Evolutionary conservation across 2,113 vertebrate genomes (phyloP).

Genomic region (Psettodes erumei): DNA sequence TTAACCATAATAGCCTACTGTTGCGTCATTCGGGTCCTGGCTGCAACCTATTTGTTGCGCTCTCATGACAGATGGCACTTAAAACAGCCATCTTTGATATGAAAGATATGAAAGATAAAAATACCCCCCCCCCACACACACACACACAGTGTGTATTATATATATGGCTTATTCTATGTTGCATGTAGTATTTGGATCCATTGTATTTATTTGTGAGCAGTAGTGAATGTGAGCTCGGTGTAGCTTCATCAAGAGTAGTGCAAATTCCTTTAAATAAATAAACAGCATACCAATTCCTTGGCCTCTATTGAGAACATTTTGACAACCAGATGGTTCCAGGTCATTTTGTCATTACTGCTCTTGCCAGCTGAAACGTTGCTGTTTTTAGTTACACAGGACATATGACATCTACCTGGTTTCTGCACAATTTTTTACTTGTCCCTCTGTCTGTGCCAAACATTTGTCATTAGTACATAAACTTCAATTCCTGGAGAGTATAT

Average conservation of each 20-base stretch:
- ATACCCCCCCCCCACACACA: not conserved
- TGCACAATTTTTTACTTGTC: too few species aligned
- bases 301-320: not conserved
- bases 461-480: not conserved
- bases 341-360: too few species aligned
- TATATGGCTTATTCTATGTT: too few species aligned
- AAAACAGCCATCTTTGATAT: constrained; percentile 60
- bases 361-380: too few species aligned
- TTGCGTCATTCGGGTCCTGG: constrained; percentile 33
- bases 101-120: constrained; percentile 36
- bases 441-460: not conserved
- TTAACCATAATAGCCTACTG: constrained; percentile 8
- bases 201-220: not conserved
- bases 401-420: too few species aligned
- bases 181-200: not conserved
- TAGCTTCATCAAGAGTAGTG: too few species aligned
- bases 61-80: constrained; percentile 68
- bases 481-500: not conserved
- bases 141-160: too few species aligned
- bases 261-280: too few species aligned
- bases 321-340: not conserved
- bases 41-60: constrained; percentile 40
- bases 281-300: not conserved
- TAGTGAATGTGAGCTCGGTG: not conserved
- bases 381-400: too few species aligned